A percentile compares a stretch with the other conserved stretches of the same genome.
These are phyloP conservation scores for Parus major DNA, from an alignment of 2,113 vertebrate species.

Conservation along the genomic window DNA sequence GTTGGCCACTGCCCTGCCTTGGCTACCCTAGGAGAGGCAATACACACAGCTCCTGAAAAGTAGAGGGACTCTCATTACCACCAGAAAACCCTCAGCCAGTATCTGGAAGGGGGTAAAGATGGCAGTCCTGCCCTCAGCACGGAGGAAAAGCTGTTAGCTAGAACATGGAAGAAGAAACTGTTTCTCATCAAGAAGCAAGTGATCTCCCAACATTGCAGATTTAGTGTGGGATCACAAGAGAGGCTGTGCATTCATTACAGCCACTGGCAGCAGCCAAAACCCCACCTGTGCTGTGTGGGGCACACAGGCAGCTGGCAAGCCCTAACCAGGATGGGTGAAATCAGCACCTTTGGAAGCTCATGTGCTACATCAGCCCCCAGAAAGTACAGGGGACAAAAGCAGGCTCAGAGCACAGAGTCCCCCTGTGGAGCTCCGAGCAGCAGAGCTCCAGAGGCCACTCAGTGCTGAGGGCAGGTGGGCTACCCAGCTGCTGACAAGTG, in stretches of 20 bases:
- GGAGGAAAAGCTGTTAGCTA: neutral
- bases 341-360: neutral
- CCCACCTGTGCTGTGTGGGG: neutral
- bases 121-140: neutral
- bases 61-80: neutral
- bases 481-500: neutral
- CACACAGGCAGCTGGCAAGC: neutral
- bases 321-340: neutral
- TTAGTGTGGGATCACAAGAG: neutral
- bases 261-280: neutral
- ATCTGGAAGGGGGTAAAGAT: neutral
- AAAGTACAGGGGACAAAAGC: neutral
- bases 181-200: neutral
- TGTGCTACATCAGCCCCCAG: neutral
- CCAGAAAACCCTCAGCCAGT: neutral
- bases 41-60: neutral
- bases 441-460: neutral
- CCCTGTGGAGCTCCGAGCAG: neutral
- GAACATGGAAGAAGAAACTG: neutral
- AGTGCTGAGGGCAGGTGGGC: neutral
- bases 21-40: neutral
- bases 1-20: neutral
- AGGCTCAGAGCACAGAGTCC: neutral
- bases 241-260: neutral
- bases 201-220: fast-evolving